Base-by-base conservation (phyloP, 2,797 vertebrate genomes). In the Gadopsis bispinosus region DNA sequence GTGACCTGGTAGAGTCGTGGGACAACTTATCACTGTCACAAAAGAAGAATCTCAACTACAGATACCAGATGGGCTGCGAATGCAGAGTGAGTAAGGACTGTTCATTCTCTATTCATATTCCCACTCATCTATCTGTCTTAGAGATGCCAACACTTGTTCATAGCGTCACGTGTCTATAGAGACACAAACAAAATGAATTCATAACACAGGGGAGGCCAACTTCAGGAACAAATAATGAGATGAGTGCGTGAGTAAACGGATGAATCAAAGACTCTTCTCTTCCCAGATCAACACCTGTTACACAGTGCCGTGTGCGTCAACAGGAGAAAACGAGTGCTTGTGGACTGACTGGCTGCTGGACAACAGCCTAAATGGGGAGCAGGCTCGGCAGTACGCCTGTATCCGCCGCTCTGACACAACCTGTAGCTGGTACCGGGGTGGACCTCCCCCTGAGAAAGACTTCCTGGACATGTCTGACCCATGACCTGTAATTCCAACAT, bases 271-370 rank as follows among this genome's bases (percentile, higher is more conserved):
- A 5, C 37, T 75, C 17, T 64, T 80, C 69, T 80, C 72, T 79
- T 55, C 78, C 69, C 93, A 99, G 98, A 97, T 99, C 84, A 96
- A 95, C 79, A 95, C 94, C 43, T 99, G 97, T 89, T 96, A 95
- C 90, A 93, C 80, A 19, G 93, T 96, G 67, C 95, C 94, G 1
- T 99, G 97, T 78, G 91, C 94, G 0, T 94, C 94, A 58, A 94
- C 91, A 0, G 89, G 94, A 22, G 95, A 95, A 48, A 96, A 96
- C 0, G 96, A 97, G 93, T 99, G 98, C 87, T 93, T 97, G 87
- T 98, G 97, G 97, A 97, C 95, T 19, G 97, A 98, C 90, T 97
- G 96, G 97, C 92, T 97, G 85, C 86, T 96, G 82, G 97, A 97
- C 85, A 91, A 95, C 83, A 96, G 93, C 81, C 94, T 96, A 31